Base-by-base conservation (phyloP, 2,888 invertebrate genomes). In the Pristionchus mayeri region DNA sequence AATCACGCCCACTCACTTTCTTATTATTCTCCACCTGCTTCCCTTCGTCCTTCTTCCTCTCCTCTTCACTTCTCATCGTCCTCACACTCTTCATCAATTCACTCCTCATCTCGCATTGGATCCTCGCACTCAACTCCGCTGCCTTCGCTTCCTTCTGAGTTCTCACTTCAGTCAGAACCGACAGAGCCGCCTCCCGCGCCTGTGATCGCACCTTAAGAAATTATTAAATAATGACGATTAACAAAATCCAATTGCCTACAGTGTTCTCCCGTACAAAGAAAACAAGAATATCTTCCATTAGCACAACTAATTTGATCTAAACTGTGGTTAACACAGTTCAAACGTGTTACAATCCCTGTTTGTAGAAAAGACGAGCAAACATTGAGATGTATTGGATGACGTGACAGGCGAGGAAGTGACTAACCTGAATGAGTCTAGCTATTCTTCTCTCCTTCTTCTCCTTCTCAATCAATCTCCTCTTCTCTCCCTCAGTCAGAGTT, bases 401-500 rank as follows among this genome's bases (percentile, higher is more conserved):
- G 24, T 57, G 3, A 13, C 34, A 37, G 21, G 21, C 27, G 34
- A 75, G 75, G 71, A 71, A 71, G 71, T 71, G 50, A 78, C 50
- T 57, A 13, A 84, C 84, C 84, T 84, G 84, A 16, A 54, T 48
- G 27, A 84, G 75, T 52, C 84, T 50, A 6, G 84, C 84, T 16
- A 84, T 21, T 84, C 84, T 71, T 24, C 84, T 30, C 27, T 84
- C 57, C 40, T 75, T 84, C 75, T 84, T 84, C 84, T 84, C 84
- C 54, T 84, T 57, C 27, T 84, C 84, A 54, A 84, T 52, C 37
- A 84, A 40, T 75, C 40, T 30, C 18, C 40, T 30, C 37, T 57
- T 57, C 44, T 84, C 71, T 3, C n/a, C 54, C 24, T 57, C 60
- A 18, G 84, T 84, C n/a, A 84, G 37, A 37, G 84, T 75, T 52